A percentile compares a stretch with the other conserved stretches of the same genome.
Conservation (phyloP, 1,140 invertebrate genomes). For the Lasioglossum baleicum region DNA sequence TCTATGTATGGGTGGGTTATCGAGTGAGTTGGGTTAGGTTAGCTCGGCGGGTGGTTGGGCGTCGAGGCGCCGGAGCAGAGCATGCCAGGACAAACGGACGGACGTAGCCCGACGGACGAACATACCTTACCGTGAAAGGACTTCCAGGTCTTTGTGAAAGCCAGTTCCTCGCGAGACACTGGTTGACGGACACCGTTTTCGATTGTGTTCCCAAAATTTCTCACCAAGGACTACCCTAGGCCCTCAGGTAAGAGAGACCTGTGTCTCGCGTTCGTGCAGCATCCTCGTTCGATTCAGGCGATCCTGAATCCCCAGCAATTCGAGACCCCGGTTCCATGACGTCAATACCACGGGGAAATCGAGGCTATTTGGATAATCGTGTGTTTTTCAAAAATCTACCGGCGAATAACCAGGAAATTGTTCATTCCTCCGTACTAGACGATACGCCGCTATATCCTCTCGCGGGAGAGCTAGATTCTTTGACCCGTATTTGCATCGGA, state of each 20-base stretch:
- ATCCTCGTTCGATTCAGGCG: background rate
- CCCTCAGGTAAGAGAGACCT: slow-evolving; percentile 40
- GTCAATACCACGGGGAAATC: background rate
- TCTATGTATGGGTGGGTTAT: slow-evolving; percentile 36
- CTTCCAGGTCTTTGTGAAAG: slow-evolving; percentile 32
- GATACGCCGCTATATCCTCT: background rate
- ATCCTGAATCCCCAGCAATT: background rate
- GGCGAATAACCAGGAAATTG: background rate
- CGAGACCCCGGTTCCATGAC: background rate
- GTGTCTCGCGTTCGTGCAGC: slow-evolving; percentile 6
- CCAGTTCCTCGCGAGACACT: slow-evolving; percentile 50
- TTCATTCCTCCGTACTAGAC: background rate
- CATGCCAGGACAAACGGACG: slow-evolving; percentile 67
- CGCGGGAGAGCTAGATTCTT: background rate
- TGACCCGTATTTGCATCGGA: background rate
- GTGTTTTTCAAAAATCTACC: background rate
- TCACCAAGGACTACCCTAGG: background rate
- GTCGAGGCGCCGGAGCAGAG: slow-evolving; percentile 69
- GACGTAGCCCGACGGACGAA: slow-evolving; percentile 50
- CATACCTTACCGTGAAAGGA: slow-evolving; percentile 58
- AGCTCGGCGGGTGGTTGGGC: slow-evolving; percentile 48
- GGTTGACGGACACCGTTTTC: slow-evolving; percentile 21
- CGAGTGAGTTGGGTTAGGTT: slow-evolving; percentile 62
- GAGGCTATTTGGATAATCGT: too few species aligned
- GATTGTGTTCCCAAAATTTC: background rate